phyloP scores from a whole-genome alignment of 2,888 invertebrate species.

The Hemistola chrysoprasaria region DNA sequence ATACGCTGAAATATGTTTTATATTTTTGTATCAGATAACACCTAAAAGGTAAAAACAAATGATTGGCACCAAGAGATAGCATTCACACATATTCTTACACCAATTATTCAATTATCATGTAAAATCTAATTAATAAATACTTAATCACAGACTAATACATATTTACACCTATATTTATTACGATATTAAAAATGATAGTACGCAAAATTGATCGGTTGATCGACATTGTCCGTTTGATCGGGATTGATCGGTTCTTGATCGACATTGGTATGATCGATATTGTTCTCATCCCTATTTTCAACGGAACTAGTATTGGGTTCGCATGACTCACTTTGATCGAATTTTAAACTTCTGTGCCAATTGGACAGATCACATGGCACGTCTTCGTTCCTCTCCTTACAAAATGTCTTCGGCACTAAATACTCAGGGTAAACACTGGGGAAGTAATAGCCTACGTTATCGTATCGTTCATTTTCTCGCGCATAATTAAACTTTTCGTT shows the following conservation, averaged over 20 bases:
- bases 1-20: too few relatives aligned
- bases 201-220: conserved; percentile 72
- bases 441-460: conserved; percentile 26
- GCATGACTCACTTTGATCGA: conserved; percentile 31
- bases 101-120: conserved; percentile 25
- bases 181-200: conserved; percentile 69
- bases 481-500: conserved; percentile 24
- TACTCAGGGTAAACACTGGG: conserved; percentile 41
- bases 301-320: conserved; percentile 40
- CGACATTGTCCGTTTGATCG: conserved; percentile 13
- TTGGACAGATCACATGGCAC: conserved; percentile 69
- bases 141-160: conserved; percentile 70
- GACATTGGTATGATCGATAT: conserved; percentile 32
- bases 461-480: conserved; percentile 29
- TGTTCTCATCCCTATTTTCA: conserved; percentile 33
- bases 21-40: too few relatives aligned
- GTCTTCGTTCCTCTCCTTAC: conserved; percentile 53
- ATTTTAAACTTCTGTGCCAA: conserved; percentile 54
- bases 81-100: conserved; percentile 20
- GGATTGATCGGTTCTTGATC: conserved; percentile 35
- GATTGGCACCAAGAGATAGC: conserved; percentile 27
- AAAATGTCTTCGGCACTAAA: conserved; percentile 35
- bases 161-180: conserved; percentile 29
- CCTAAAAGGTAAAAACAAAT: too few relatives aligned
- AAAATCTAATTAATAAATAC: conserved; percentile 61